Evolutionary conservation across 2,797 vertebrate species (phyloP).

Genomic region (Okamejei kenojei): DNA sequence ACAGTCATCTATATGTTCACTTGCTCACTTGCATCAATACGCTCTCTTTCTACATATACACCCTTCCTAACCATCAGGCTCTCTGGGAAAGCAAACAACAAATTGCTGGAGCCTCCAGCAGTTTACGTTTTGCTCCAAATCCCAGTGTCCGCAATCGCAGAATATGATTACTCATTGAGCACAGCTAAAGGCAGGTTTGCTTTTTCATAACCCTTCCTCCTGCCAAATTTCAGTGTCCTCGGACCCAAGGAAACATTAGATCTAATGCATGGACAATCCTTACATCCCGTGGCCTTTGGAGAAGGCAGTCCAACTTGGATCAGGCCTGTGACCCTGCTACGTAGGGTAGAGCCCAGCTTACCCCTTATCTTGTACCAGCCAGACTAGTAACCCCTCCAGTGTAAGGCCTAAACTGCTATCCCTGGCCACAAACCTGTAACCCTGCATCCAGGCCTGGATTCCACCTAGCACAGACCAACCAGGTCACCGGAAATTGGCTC

Average conservation of each 20-base stretch:
- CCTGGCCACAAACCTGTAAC: not conserved
- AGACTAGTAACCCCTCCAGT: not conserved
- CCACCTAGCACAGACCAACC: not conserved
- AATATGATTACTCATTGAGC: not conserved
- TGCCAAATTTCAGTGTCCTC: not conserved
- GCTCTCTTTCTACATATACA: not conserved
- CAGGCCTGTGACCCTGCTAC: not conserved
- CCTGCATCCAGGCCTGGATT: not conserved
- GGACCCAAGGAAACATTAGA: not conserved
- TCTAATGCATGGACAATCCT: not conserved
- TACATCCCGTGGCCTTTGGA: not conserved
- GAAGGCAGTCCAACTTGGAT: too few relatives aligned
- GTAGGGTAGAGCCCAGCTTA: not conserved
- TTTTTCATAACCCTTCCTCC: not conserved
- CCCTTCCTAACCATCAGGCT: not conserved
- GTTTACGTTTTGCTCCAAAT: too few relatives aligned
- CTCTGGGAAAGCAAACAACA: not conserved
- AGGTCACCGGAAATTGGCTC: not conserved
- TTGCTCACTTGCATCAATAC: too few relatives aligned
- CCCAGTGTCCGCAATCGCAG: too few relatives aligned
- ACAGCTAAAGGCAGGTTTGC: not conserved
- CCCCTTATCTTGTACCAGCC: not conserved
- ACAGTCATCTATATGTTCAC: not conserved
- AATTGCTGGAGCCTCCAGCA: too few relatives aligned
- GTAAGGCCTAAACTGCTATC: not conserved